Evolutionary conservation across 2,888 invertebrate genomes (phyloP).

Genomic region (Leptodirus hochenwartii): DNA sequence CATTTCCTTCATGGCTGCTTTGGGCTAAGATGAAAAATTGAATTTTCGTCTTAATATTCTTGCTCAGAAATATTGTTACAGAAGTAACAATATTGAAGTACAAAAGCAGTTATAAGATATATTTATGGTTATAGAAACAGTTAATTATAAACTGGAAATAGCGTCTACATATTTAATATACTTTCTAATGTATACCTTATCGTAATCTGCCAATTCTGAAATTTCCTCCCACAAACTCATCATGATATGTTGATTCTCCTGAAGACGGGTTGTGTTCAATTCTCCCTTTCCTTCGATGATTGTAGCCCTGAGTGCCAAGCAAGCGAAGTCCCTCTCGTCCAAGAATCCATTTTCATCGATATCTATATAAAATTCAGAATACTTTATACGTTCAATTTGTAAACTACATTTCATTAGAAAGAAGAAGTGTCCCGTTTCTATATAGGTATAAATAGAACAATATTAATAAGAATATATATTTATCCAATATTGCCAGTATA

Average conservation of each 20-base stretch:
- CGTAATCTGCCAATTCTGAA: slow-evolving; percentile 68
- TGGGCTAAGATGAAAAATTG: too few species aligned
- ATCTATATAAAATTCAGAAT: slow-evolving; percentile 32
- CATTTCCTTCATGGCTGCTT: too few species aligned
- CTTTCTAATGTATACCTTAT: slow-evolving; percentile 49
- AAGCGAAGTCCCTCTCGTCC: slow-evolving; percentile 68
- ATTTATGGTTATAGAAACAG: too few species aligned
- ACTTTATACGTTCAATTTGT: not conserved
- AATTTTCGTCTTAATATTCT: too few species aligned
- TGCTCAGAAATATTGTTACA: too few species aligned
- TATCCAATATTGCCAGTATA: too few species aligned
- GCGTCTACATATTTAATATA: too few species aligned
- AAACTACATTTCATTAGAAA: not conserved
- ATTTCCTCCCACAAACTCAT: slow-evolving; percentile 72
- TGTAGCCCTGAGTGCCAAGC: slow-evolving; percentile 63
- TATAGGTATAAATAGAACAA: slow-evolving; percentile 1
- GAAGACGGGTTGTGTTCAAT: slow-evolving; percentile 48
- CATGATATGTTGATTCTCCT: slow-evolving; percentile 71
- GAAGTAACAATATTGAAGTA: too few species aligned
- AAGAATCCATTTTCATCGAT: slow-evolving; percentile 71
- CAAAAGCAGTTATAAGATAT: too few species aligned
- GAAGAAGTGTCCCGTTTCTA: not conserved
- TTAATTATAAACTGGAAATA: too few species aligned
- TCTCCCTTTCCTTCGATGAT: slow-evolving; percentile 70
- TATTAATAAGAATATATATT: too few species aligned